Percentiles rank a stretch among this genome's conserved stretches.
phyloP scores from a whole-genome alignment of 2,888 invertebrate species.

The Tolmerus cingulatus region DNA sequence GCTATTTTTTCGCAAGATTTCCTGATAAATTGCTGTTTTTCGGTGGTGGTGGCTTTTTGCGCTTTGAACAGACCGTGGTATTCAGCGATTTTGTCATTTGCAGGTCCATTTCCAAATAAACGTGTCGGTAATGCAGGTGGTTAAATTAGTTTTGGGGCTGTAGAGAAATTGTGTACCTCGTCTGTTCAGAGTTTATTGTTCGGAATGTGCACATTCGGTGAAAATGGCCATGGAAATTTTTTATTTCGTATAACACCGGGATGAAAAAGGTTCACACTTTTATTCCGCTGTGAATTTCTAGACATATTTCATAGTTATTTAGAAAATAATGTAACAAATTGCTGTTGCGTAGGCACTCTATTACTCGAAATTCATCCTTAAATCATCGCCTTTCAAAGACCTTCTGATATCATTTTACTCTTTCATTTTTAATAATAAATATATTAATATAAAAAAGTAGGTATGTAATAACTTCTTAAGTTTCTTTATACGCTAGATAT shows the following conservation, averaged over 20 bases:
- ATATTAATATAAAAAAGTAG: no score
- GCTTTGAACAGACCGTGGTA: background rate
- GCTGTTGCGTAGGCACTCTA: background rate
- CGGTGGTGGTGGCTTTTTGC: background rate
- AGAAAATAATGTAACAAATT: background rate
- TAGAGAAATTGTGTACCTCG: background rate
- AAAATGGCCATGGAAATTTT: background rate
- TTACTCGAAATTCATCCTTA: background rate
- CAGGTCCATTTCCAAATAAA: background rate
- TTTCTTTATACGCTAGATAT: no score
- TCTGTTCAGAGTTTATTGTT: background rate
- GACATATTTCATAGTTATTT: background rate
- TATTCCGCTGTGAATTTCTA: background rate
- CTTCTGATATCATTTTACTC: background rate
- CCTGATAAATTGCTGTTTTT: background rate
- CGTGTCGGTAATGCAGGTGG: background rate
- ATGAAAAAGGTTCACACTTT: background rate
- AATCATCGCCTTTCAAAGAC: background rate
- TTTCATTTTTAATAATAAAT: background rate
- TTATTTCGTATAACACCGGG: background rate
- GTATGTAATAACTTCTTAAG: no score
- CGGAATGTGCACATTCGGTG: background rate
- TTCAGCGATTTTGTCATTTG: background rate
- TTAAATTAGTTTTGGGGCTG: background rate
- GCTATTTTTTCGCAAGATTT: background rate